phyloP scores from a whole-genome alignment of 92 coral and sea anemone genomes.

The Phenganax stokvisi region DNA sequence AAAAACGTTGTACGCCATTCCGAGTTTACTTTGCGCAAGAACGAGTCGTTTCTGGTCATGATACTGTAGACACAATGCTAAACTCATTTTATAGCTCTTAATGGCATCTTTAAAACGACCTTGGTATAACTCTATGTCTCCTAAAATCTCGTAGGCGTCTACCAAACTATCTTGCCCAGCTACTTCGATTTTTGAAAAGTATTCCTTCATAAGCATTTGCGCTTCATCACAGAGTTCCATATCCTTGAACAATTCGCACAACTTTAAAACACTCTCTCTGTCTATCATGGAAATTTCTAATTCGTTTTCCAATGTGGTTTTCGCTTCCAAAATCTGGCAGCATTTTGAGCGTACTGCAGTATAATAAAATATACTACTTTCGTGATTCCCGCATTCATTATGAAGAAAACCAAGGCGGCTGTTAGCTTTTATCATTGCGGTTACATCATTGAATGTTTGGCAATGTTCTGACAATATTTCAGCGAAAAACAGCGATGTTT shows the following conservation, averaged over 20 bases:
- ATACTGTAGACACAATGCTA: constrained; percentile 32
- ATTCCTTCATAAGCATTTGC: constrained; percentile 7
- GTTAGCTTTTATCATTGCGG: constrained; percentile 6
- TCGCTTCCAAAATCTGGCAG: not conserved
- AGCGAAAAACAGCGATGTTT: constrained; percentile 15
- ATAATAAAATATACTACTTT: not conserved
- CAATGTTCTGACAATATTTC: not conserved
- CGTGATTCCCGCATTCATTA: not conserved
- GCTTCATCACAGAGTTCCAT: constrained; percentile 24
- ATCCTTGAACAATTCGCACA: constrained; percentile 25
- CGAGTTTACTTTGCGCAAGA: constrained; percentile 13
- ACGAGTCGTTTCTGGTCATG: constrained; percentile 9
- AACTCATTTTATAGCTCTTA: constrained; percentile 1
- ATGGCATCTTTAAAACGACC: constrained; percentile 8
- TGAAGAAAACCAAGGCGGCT: constrained; percentile 1
- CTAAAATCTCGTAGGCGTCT: constrained; percentile 25
- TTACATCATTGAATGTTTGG: not conserved
- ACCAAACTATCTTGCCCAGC: constrained; percentile 22
- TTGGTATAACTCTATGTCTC: constrained; percentile 14
- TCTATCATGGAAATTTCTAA: constrained; percentile 1
- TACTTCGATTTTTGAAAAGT: constrained; percentile 20
- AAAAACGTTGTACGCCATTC: constrained; percentile 12
- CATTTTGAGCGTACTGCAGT: constrained; percentile 10
- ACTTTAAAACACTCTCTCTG: not conserved
- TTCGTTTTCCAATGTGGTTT: not conserved